phyloP scores from a whole-genome alignment of 1,140 invertebrate species.

The Riptortus pedestris region DNA sequence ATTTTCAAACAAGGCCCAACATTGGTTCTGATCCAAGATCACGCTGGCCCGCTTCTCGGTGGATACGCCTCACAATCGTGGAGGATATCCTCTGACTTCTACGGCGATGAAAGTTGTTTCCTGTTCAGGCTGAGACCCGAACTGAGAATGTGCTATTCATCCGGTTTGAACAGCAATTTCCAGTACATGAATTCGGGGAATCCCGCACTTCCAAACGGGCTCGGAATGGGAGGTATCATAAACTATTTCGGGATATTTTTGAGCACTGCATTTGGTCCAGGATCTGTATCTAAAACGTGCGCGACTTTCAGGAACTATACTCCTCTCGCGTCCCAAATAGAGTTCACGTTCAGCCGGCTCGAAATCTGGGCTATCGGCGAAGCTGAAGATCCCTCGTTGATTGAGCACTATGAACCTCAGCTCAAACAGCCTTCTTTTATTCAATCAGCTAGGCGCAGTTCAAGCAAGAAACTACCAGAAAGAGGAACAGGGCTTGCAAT shows the following conservation, averaged over 20 bases:
- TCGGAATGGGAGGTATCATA: not conserved
- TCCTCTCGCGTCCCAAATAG: not conserved
- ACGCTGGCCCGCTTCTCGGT: not conserved
- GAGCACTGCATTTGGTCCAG: not conserved
- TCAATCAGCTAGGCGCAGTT: not conserved
- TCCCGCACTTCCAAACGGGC: conserved; percentile 6
- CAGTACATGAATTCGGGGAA: conserved; percentile 21
- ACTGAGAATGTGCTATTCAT: conserved; percentile 6
- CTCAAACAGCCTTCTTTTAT: too few relatives aligned
- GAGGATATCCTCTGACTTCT: not conserved
- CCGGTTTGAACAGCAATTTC: conserved; percentile 24
- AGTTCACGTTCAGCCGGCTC: not conserved
- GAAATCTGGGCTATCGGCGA: not conserved
- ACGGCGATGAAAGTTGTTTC: conserved; percentile 10
- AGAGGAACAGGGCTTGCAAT: not conserved
- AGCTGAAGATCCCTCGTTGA: too few relatives aligned
- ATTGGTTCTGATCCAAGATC: not conserved
- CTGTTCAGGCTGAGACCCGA: conserved; percentile 4
- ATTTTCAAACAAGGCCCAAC: not conserved
- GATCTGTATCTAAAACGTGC: conserved; percentile 1
- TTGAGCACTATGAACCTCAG: too few relatives aligned
- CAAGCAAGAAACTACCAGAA: too few relatives aligned
- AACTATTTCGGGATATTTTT: conserved; percentile 9
- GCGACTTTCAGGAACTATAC: not conserved
- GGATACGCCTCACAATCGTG: conserved; percentile 1